A percentile compares a stretch with the other conserved stretches of the same genome.
Conservation (phyloP, 2,888 invertebrate genomes). For the Ormyrus nitidulus region DNA sequence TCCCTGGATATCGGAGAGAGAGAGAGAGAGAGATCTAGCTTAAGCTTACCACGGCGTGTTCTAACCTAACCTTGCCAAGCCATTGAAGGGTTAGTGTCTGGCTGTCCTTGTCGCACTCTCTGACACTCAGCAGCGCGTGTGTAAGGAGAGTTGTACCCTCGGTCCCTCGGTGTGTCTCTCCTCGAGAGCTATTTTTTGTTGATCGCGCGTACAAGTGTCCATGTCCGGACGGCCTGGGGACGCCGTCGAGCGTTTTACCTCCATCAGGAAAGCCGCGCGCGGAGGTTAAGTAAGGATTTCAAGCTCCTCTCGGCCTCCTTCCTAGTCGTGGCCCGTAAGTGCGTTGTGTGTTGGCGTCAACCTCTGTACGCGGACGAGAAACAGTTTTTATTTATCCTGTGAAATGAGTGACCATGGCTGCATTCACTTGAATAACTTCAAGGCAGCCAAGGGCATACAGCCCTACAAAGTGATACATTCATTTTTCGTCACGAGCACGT, state of each 20-base stretch:
- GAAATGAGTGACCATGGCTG: slow-evolving; percentile 78
- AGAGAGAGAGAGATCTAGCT: slow-evolving; percentile 20
- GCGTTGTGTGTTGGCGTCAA: neutral
- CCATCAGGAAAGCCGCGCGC: neutral
- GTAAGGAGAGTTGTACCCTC: neutral
- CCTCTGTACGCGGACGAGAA: neutral
- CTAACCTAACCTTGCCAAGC: slow-evolving; percentile 43
- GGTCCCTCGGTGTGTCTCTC: no score
- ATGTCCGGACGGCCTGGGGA: slow-evolving; percentile 3
- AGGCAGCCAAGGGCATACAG: slow-evolving; percentile 85
- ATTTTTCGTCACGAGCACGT: slow-evolving; percentile 89
- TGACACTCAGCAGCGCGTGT: neutral
- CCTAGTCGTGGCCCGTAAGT: neutral
- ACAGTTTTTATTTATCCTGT: slow-evolving; percentile 1
- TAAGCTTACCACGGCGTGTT: slow-evolving; percentile 6
- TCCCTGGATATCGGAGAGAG: no score
- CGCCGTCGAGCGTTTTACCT: neutral
- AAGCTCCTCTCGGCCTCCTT: no score
- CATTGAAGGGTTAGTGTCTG: slow-evolving; percentile 18
- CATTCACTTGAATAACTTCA: slow-evolving; percentile 87
- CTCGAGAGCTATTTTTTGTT: no score
- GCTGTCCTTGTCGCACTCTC: slow-evolving; percentile 16
- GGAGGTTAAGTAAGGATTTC: no score
- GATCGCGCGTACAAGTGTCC: neutral
- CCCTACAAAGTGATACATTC: slow-evolving; percentile 89